Evolutionary conservation across 2,888 invertebrate genomes (phyloP), one percentile per base, ranked within the genome.

Genomic region (Habrosyne pyritoides): DNA sequence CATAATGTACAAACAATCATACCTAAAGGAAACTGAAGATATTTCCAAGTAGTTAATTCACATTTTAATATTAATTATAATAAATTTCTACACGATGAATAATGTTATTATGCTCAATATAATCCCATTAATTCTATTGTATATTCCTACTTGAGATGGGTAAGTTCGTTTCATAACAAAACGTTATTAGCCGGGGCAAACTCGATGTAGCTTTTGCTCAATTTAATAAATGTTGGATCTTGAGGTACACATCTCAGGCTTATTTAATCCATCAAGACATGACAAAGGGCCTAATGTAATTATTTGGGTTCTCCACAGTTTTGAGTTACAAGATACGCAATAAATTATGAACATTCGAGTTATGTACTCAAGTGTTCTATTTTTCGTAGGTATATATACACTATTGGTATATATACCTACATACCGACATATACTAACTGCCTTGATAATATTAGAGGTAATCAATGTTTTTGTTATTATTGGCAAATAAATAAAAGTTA

Each of bases 151-250:
- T 50, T 42, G 18, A 42, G 42, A 42, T 42, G 28, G 18, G 26
- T 50, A 28, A 28, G 18, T 28, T 50, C 50, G 21, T 28, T 50
- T 28, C 21, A 28, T 21, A 21, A 28, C 28, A 50, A 50, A 50
- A 50, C 5, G 26, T n/a, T 49, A 49, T 49, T 26, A 26, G 50
- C 28, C 28, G 28, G 28, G 21, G 28, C 52, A 30, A 57, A 65
- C 47, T 56, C 59, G 57, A 58, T 59, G 62, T 60, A 59, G 63
- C 64, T 60, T n/a, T 59, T 59, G 42, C 47, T 48, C 58, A 69
- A 71, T 71, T 71, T 62, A 64, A 66, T 67, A 70, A 71, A 71
- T 62, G 56, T 54, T 59, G 57, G 57, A 55, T 64, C 56, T 53
- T 67, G 63, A 42, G 42, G 42, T 42, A 42, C 42, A 42, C 42